phyloP scores from a whole-genome alignment of 2,113 vertebrate genomes.

The Tragelaphus scriptus region DNA sequence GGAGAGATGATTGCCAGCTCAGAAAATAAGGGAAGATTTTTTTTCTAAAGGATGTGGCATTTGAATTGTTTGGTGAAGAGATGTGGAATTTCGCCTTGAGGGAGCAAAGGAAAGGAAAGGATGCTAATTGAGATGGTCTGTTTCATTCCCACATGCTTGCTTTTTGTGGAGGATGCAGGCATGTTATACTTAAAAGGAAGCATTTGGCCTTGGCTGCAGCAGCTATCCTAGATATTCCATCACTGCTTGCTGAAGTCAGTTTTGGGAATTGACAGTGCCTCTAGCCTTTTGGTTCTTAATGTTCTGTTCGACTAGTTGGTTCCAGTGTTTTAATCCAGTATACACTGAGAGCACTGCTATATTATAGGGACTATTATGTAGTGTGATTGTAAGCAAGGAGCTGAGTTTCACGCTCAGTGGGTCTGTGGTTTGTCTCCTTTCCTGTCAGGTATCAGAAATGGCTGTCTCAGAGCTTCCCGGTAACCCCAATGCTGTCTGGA shows the following conservation, averaged over 20 bases:
- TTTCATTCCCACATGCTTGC: background rate
- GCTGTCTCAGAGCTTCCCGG: constrained; percentile 98
- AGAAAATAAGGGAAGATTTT: background rate
- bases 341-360: background rate
- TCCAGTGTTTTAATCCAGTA: background rate
- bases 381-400: background rate
- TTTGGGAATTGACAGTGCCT: background rate
- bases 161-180: background rate
- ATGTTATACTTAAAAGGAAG: background rate
- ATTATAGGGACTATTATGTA: background rate
- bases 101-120: background rate
- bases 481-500: constrained; percentile 99
- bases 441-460: constrained; percentile 96
- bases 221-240: background rate
- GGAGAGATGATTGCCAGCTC: background rate
- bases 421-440: constrained; percentile 55
- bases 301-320: background rate
- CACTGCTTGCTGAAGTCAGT: background rate
- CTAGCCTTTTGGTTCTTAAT: background rate
- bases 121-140: background rate
- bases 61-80: background rate
- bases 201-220: background rate
- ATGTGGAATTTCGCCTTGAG: background rate
- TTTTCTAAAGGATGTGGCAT: background rate
- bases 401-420: background rate